Percentiles rank a stretch among this genome's conserved stretches.
phyloP scores from a whole-genome alignment of 2,888 invertebrate genomes.

The Lithophane semibrunnea region DNA sequence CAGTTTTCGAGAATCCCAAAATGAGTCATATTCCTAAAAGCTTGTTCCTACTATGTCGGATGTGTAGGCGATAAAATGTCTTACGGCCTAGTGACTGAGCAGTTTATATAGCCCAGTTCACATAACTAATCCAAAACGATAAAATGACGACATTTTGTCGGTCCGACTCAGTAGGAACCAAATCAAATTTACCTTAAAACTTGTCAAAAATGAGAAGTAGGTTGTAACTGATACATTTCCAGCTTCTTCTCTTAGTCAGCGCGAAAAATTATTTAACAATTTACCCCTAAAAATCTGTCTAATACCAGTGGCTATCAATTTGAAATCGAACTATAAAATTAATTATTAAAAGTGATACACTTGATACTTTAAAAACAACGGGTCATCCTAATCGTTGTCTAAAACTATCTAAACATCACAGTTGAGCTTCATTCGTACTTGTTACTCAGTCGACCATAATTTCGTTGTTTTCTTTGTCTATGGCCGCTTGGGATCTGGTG shows the following conservation, averaged over 20 bases:
- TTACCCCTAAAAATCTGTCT: constrained; percentile 15
- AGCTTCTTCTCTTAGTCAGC: background rate
- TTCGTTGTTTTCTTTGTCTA: constrained; percentile 77
- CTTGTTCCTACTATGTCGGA: constrained; percentile 34
- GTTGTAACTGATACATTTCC: background rate
- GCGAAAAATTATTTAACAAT: constrained; percentile 12
- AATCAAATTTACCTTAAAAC: constrained; percentile 15
- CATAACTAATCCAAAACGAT: constrained; percentile 13
- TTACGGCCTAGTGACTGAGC: constrained; percentile 21
- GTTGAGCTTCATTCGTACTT: constrained; percentile 73
- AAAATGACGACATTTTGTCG: constrained; percentile 29
- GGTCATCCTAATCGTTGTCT: constrained; percentile 73
- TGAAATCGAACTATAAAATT: constrained; percentile 21
- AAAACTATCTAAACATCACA: constrained; percentile 82
- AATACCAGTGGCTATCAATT: constrained; percentile 27
- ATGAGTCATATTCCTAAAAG: constrained; percentile 25
- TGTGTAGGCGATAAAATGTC: constrained; percentile 30
- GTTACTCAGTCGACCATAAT: constrained; percentile 79
- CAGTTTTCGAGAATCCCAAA: constrained; percentile 3
- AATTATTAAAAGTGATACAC: constrained; percentile 50
- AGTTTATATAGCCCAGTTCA: constrained; percentile 24
- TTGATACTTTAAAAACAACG: constrained; percentile 64
- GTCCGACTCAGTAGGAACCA: background rate
- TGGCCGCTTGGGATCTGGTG: constrained; percentile 84
- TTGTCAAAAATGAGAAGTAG: constrained; percentile 2